phyloP scores from a whole-genome alignment of 1,140 invertebrate genomes.

The Anoplolepis gracilipes region DNA sequence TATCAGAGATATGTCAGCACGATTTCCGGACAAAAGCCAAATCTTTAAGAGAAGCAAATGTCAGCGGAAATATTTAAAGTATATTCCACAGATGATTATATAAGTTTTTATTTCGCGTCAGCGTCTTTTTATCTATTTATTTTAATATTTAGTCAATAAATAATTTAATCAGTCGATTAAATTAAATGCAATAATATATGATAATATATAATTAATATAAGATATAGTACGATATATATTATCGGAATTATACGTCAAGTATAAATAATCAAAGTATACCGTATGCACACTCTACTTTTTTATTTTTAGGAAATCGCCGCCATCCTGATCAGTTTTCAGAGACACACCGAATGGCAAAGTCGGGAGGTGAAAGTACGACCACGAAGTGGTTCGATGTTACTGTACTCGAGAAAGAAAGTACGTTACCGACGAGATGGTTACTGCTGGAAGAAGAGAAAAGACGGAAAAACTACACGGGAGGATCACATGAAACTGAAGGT shows the following conservation, averaged over 20 bases:
- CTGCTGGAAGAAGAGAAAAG: conserved; percentile 99
- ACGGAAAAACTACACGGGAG: conserved; percentile 98
- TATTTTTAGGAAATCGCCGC: conserved; percentile 97
- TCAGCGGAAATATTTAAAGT: conserved; percentile 66
- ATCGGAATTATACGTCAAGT: not conserved
- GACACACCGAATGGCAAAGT: conserved; percentile 98
- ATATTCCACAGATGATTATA: not conserved
- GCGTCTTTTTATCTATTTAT: not conserved
- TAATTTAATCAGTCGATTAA: not conserved
- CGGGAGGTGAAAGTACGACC: conserved; percentile 99
- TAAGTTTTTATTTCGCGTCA: not conserved
- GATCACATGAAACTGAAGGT: conserved; percentile 99
- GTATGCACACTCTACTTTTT: conserved; percentile 10
- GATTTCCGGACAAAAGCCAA: conserved; percentile 72
- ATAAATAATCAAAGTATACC: not conserved
- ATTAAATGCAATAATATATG: not conserved
- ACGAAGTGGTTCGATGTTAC: conserved; percentile 98
- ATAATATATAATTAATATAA: not conserved
- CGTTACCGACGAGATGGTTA: conserved; percentile 98
- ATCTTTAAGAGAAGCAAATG: conserved; percentile 68
- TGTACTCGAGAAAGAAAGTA: conserved; percentile 98
- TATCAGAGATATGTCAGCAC: conserved; percentile 70
- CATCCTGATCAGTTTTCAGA: conserved; percentile 98
- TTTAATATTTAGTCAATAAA: not conserved
- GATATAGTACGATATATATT: not conserved